Evolutionary conservation across 2,888 invertebrate genomes (phyloP), one percentile per base, ranked within the genome.

Genomic region (Tenodera sinensis): DNA sequence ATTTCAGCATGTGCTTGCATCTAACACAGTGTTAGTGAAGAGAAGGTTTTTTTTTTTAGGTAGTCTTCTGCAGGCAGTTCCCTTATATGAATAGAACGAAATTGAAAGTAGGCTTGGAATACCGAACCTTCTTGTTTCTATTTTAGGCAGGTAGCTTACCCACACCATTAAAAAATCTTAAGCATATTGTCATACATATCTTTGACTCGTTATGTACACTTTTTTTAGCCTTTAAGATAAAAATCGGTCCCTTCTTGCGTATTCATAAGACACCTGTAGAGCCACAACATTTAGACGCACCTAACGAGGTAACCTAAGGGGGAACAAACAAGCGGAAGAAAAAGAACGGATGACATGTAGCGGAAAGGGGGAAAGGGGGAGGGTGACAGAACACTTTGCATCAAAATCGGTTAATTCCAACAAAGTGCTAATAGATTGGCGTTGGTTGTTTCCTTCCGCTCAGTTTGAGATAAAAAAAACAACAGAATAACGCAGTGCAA

Each of bases 351-450:
- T 25, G 25, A 71, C 54, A 71, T 25, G 15, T 71, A 20, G 20
- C 54, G 15, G 20, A 71, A 15, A 71, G 54, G 6, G 4, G 54
- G 54, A 71, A 85, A 47, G 42, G 42, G 34, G 42, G 42, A 9
- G 27, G n/a, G 25, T 85, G 85, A 85, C 85, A 54, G 54, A 47
- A 47, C 42, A 47, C 47, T 85, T 85, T 85, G 85, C 85, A 85
- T 85, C 54, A 47, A 85, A 85, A 85, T 85, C 14, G 42, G 42
- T 28, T 85, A 54, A 85, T 85, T 85, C 54, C 15, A 84, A 85
- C 85, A 85, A 85, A 85, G 85, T 85, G 47, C 85, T 85, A 85
- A 85, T 47, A 85, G 85, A 85, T 85, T 85, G 47, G 27, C 47
- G 6, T 54, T 28, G 34, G 54, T 25, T 71, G 54, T 71, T 71